These are phyloP conservation scores for Maniola jurtina DNA, from an alignment of 1,140 invertebrate genomes.

Conservation along the genomic window DNA sequence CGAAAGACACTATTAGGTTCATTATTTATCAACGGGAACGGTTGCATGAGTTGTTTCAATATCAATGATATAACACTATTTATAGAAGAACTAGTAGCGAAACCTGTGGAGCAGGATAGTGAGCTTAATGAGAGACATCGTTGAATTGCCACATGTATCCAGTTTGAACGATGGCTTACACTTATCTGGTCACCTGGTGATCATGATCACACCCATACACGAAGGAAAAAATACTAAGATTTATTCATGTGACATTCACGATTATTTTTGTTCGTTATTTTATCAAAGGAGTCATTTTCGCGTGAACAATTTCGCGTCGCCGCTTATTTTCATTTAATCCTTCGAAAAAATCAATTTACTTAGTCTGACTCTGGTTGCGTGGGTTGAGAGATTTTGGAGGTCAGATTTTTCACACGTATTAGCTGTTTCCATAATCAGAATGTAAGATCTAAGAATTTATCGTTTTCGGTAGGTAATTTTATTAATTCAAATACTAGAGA, in stretches of 20 bases:
- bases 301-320: constrained; percentile 18
- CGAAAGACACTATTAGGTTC: constrained; percentile 12
- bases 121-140: constrained; percentile 59
- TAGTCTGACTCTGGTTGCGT: background rate
- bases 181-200: constrained; percentile 46
- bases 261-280: constrained; percentile 31
- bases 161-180: constrained; percentile 44
- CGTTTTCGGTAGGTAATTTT: background rate
- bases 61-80: constrained; percentile 48
- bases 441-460: background rate
- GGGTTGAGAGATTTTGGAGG: background rate
- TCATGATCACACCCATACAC: constrained; percentile 21
- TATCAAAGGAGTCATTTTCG: constrained; percentile 35
- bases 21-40: constrained; percentile 25
- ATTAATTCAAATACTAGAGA: background rate
- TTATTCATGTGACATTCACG: constrained; percentile 38
- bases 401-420: background rate
- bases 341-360: constrained; percentile 19
- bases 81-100: constrained; percentile 69
- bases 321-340: constrained; percentile 21
- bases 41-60: constrained; percentile 37
- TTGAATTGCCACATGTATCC: constrained; percentile 57
- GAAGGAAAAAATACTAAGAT: constrained; percentile 43
- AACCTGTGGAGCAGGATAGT: constrained; percentile 67
- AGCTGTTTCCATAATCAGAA: background rate